Conservation (phyloP, 2,888 invertebrate genomes). For the Ditula angustiorana region DNA sequence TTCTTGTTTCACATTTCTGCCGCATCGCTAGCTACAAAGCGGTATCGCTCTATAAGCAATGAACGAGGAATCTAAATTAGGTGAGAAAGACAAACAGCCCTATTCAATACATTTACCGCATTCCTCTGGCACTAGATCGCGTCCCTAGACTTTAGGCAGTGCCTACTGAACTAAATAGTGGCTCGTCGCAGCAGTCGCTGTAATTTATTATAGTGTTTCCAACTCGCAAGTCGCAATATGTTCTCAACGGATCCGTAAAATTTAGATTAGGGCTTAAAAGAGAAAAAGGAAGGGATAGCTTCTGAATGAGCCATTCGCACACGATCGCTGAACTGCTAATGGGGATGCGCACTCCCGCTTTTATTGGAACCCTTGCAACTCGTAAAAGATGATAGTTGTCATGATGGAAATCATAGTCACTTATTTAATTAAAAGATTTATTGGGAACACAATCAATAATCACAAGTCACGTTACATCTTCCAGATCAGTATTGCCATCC, state of each 20-base stretch:
- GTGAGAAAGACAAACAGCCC: not conserved
- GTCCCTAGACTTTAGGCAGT: not conserved
- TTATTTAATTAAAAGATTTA: too few relatives aligned
- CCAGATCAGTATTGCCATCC: too few relatives aligned
- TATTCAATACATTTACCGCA: not conserved
- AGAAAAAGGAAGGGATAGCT: constrained; percentile 43
- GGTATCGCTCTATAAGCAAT: not conserved
- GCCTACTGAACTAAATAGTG: not conserved
- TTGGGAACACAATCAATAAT: too few relatives aligned
- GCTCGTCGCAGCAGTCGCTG: constrained; percentile 2
- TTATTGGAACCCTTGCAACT: constrained; percentile 45
- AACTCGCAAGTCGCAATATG: constrained; percentile 10
- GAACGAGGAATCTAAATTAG: not conserved
- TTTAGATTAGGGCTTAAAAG: constrained; percentile 43
- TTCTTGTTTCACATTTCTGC: not conserved
- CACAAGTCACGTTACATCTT: too few relatives aligned
- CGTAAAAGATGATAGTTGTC: constrained; percentile 49
- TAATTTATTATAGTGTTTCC: constrained; percentile 6
- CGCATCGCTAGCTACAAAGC: too few relatives aligned
- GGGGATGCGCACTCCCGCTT: constrained; percentile 45
- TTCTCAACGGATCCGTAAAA: constrained; percentile 35
- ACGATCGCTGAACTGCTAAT: constrained; percentile 46
- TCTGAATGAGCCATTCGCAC: constrained; percentile 40
- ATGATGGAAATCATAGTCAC: too few relatives aligned
- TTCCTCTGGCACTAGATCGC: not conserved